A percentile compares a stretch with the other conserved stretches of the same genome.
Evolutionary conservation across 2,113 vertebrate genomes (phyloP).

Genomic region (Regulus satrapa): DNA sequence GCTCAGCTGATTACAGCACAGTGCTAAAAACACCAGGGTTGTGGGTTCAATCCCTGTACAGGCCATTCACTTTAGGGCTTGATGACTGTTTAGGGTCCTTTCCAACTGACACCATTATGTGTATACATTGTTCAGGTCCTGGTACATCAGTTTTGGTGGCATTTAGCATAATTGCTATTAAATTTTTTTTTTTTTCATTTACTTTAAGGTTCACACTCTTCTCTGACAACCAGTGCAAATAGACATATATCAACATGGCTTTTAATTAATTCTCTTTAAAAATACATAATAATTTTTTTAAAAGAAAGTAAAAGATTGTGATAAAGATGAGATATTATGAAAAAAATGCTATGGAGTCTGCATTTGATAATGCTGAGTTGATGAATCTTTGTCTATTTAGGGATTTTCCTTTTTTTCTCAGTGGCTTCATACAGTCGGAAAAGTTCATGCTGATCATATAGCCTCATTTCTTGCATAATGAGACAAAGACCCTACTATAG

Average conservation of each 20-base stretch:
- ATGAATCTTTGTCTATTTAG: background rate
- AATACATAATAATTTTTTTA: background rate
- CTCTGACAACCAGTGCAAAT: background rate
- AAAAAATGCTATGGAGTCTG: background rate
- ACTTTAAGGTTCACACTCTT: background rate
- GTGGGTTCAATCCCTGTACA: background rate
- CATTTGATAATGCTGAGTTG: background rate
- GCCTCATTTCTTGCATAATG: background rate
- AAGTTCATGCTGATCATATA: background rate
- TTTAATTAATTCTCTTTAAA: background rate
- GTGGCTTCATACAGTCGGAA: background rate
- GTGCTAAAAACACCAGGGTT: background rate
- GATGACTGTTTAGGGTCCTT: background rate
- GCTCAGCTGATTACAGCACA: background rate
- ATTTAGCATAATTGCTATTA: background rate
- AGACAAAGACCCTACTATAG: background rate
- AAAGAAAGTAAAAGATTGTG: background rate
- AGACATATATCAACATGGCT: background rate
- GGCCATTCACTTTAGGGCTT: background rate
- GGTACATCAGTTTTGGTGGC: background rate
- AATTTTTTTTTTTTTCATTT: background rate
- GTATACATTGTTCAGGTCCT: background rate
- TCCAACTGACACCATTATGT: too few species aligned
- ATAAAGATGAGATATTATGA: background rate
- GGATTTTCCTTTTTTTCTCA: background rate